Evolutionary conservation across 2,797 vertebrate genomes (phyloP), one percentile per base, ranked within the genome.

Genomic region (Sebastes glaucus): DNA sequence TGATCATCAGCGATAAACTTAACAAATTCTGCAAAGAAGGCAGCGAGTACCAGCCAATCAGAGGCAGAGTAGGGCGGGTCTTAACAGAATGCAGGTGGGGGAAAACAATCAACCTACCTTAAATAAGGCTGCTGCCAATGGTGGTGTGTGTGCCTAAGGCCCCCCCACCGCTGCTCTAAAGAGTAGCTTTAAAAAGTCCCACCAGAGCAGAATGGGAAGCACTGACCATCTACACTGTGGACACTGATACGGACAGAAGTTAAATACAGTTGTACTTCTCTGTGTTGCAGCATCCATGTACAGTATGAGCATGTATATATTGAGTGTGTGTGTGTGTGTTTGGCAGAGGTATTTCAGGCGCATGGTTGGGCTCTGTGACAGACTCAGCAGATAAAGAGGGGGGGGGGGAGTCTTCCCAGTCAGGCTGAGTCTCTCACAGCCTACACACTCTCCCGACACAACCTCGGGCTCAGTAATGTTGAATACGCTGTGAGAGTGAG

Each of bases 311-410:
- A 27, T 18, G 32, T 30, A 30, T 8, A 23, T 57, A 35, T 56
- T 46, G 33, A 22, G 9, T 22, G 23, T 53, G 65, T 64, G 38
- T 73, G 5, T 23, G 65, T 33, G 38, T 11, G 74, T 89, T 92
- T 92, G 90, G 81, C 89, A 85, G 88, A 86, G 86, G 84, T 91
- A 91, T 92, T 93, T 92, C 49, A 86, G 83, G 90, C 86, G 85
- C 92, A 94, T 93, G 89, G 89, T 74, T 80, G 75, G 81, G 86
- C 88, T 87, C 76, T 78, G 80, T 92, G 85, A 91, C 84, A 90
- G 87, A 74, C 86, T 82, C 77, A 84, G 65, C 11, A 85, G 81
- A 83, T 71, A 86, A 60, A 80, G 77, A 62, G 16, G 23, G 78
- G 66, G 86, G 46, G 32, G 74, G 72, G 78, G 81, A 85, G 83